Percentiles rank a stretch among this genome's conserved stretches.
Evolutionary conservation across 2,113 vertebrate species (phyloP).

Genomic region (Theristicus caerulescens): DNA sequence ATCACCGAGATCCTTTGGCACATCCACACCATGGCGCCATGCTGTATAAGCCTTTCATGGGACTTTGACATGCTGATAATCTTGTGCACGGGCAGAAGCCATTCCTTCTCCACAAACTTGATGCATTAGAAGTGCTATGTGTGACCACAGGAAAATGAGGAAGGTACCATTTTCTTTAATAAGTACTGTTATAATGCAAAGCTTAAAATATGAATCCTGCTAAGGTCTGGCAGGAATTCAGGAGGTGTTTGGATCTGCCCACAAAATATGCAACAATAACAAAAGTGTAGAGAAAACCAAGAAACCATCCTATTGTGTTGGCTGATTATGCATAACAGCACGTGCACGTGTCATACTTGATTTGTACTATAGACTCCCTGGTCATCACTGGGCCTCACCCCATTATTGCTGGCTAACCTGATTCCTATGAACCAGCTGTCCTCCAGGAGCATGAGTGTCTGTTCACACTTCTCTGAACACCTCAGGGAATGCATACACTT

Average conservation of each 20-base stretch:
- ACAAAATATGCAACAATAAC: not conserved
- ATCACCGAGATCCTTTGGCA: not conserved
- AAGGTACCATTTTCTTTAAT: not conserved
- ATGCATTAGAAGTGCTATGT: not conserved
- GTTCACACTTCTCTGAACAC: not conserved
- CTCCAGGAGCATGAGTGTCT: accelerated
- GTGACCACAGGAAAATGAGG: not conserved
- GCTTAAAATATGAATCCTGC: not conserved
- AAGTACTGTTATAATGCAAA: not conserved
- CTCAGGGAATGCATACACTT: not conserved
- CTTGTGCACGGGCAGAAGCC: not conserved
- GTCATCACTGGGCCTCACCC: not conserved
- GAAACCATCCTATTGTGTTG: accelerated
- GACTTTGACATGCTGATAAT: not conserved
- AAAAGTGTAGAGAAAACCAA: not conserved
- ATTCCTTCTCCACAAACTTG: not conserved
- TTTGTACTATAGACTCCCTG: not conserved
- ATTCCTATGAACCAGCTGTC: not conserved
- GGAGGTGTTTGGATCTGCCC: not conserved
- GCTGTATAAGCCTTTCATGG: not conserved
- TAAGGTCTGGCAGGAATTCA: not conserved
- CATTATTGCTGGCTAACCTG: not conserved
- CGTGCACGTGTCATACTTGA: not conserved
- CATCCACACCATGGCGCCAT: not conserved
- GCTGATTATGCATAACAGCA: not conserved